Evolutionary conservation across 2,113 vertebrate genomes (phyloP), one percentile per base, ranked within the genome.

Genomic region (Cygnus buccinator): DNA sequence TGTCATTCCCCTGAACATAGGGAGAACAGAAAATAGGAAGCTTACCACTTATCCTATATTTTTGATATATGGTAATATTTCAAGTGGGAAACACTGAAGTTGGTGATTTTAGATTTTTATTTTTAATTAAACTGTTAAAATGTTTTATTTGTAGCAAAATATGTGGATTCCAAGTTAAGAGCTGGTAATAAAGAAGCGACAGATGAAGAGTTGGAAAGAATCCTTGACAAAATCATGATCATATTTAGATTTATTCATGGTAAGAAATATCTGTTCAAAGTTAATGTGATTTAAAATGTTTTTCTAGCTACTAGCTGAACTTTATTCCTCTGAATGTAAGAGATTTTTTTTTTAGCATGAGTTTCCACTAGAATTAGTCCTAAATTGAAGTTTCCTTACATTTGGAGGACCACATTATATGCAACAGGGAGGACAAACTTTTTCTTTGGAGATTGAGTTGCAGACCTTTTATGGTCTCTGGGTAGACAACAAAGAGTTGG

Each of bases 181-280:
- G 98, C 98, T 37, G 98, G 98, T 78, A 98, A 98, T 93, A 98
- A 98, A 93, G 98, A 98, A 89, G 98, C 98, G 33, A 98, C 98
- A 3, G 98, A 98, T 65, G 98, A 98, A 94, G 98, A 98, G 84
- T 96, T 98, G 93, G 98, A 98, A 97, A 96, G 98, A 95, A 98
- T 98, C 58, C 98, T 98, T 83, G 98, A 98, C 96, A 98, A 98
- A 97, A 98, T 98, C 84, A 98, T 98, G 98, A 98, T 98, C 62
- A 98, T 98, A 85, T 98, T 98, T 96, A 95, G 98, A 95, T 98
- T 98, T 93, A 98, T 98, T 90, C 98, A 98, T 18, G 98, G 98
- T 98, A 97, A 97, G 98, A 65, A 82, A 57, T 58, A 37, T 8
- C 9, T 5, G 4, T 74, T 87, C 15, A 31, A 16, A 13, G 4